These are phyloP conservation scores for Crypturellus tataupa DNA, from an alignment of 2,797 vertebrate species.

Conservation along the genomic window DNA sequence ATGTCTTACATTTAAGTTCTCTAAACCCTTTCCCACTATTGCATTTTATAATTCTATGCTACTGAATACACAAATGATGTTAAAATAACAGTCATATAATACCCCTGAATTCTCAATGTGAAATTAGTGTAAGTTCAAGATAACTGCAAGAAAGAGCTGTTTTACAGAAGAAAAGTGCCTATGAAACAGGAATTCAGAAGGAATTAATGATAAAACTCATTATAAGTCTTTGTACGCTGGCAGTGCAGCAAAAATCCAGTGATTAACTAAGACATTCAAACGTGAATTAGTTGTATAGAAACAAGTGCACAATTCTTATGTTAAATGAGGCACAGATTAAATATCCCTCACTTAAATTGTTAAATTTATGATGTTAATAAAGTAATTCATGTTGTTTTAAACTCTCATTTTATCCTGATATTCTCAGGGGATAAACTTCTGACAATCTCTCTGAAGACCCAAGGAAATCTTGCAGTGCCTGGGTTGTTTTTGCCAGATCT, in stretches of 20 bases:
- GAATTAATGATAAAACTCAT: not conserved
- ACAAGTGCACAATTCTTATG: not conserved
- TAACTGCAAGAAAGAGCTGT: not conserved
- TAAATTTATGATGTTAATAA: not conserved
- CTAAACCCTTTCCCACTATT: constrained; percentile 2
- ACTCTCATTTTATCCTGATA: not conserved
- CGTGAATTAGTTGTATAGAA: not conserved
- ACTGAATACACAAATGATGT: constrained; percentile 30
- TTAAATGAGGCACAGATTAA: not conserved
- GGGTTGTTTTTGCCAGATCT: not conserved
- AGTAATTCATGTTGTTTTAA: constrained; percentile 23
- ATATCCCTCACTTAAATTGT: not conserved
- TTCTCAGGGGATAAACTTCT: not conserved
- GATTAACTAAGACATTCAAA: not conserved
- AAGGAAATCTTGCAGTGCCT: not conserved
- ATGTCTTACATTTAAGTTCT: not conserved
- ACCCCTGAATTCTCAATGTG: constrained; percentile 13
- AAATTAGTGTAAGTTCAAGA: not conserved
- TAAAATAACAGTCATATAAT: constrained; percentile 53
- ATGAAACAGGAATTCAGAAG: not conserved
- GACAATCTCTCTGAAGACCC: constrained; percentile 3
- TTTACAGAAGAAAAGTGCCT: not conserved
- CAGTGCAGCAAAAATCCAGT: not conserved
- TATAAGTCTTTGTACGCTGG: not conserved
- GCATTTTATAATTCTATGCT: constrained; percentile 23